phyloP scores from a whole-genome alignment of 2,113 vertebrate species.

The Perognathus longimembris region DNA sequence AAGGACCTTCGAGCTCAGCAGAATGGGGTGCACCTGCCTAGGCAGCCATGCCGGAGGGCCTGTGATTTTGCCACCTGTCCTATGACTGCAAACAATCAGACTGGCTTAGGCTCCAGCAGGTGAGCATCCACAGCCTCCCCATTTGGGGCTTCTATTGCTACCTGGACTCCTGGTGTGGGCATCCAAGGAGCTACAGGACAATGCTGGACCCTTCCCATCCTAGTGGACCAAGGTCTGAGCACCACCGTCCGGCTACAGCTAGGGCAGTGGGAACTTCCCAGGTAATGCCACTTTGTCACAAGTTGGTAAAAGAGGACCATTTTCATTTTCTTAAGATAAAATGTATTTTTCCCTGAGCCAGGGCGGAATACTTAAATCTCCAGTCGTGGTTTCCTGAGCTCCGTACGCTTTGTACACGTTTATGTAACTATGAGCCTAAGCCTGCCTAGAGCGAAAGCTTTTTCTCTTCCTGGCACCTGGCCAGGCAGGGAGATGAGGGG shows the following conservation, averaged over 20 bases:
- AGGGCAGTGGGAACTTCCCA: background rate
- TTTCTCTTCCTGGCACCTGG: background rate
- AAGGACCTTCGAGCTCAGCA: conserved; percentile 70
- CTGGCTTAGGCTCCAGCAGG: background rate
- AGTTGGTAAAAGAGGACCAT: background rate
- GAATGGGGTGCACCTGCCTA: rapidly evolving
- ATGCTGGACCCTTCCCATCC: background rate
- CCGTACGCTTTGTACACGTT: rapidly evolving
- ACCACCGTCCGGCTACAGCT: background rate
- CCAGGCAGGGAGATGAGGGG: background rate
- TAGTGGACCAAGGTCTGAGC: too few relatives aligned
- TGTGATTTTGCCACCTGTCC: background rate
- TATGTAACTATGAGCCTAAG: background rate
- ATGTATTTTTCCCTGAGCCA: background rate
- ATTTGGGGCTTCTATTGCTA: background rate
- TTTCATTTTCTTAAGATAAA: background rate
- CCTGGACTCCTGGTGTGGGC: background rate
- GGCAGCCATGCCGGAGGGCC: background rate
- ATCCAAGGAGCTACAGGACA: background rate
- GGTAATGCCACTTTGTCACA: too few relatives aligned
- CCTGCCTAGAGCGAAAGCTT: background rate
- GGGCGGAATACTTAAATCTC: background rate
- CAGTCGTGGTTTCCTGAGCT: background rate
- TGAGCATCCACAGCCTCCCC: background rate
- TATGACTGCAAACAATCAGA: rapidly evolving